A percentile compares a stretch with the other conserved stretches of the same genome.
Conservation (phyloP, 2,888 invertebrate species). For the Caenorhabditis plicata region DNA sequence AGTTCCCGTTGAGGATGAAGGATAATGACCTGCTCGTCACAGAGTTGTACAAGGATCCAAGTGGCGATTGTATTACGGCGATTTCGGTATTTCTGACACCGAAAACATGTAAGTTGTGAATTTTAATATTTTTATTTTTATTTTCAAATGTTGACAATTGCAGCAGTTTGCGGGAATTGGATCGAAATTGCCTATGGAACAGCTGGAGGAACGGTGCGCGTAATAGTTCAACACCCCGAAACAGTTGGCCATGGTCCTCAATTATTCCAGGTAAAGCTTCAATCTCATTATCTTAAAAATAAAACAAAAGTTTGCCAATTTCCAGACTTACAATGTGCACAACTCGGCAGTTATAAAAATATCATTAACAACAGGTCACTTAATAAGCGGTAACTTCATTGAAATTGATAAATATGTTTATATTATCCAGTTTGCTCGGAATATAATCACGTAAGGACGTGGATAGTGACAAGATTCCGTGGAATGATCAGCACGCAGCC, state of each 20-base stretch:
- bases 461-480: constrained; percentile 92
- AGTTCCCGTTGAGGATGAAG: constrained; percentile 83
- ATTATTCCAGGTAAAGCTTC: constrained; percentile 95
- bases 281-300: too few relatives aligned
- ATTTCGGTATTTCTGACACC: constrained; percentile 98
- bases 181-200: constrained; percentile 99
- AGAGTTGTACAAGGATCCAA: constrained; percentile 87
- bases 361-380: constrained; percentile 86
- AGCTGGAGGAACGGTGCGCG: constrained; percentile 84
- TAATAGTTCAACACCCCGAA: constrained; percentile 97
- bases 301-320: too few relatives aligned
- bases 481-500: constrained; percentile 99
- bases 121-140: neutral
- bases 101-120: constrained; percentile 83
- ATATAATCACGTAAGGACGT: constrained; percentile 94
- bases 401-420: neutral
- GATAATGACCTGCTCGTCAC: constrained; percentile 96
- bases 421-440: constrained; percentile 78
- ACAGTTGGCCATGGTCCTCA: constrained; percentile 97
- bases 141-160: constrained; percentile 2
- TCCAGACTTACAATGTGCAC: constrained; percentile 71
- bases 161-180: constrained; percentile 96
- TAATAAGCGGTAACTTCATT: constrained; percentile 77
- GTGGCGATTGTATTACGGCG: constrained; percentile 91
- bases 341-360: constrained; percentile 58